Evolutionary conservation across 1,140 invertebrate genomes (phyloP).

Genomic region (Heliconius nattereri): DNA sequence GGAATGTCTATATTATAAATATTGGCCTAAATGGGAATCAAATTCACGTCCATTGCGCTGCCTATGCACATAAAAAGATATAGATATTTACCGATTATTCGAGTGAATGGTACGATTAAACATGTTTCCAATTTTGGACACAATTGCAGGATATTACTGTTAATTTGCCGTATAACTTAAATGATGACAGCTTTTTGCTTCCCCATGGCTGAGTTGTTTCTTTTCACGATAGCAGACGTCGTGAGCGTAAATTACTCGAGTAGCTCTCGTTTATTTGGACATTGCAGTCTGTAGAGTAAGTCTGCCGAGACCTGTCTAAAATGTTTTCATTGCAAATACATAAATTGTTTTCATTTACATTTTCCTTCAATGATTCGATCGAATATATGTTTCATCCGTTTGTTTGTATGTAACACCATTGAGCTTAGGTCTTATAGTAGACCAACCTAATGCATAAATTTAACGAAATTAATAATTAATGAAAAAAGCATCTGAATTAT

Average conservation of each 20-base stretch:
- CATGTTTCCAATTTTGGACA: slow-evolving; percentile 4
- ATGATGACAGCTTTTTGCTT: slow-evolving; percentile 21
- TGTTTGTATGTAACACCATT: too few relatives aligned
- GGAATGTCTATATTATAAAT: too few relatives aligned
- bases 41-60: not conserved
- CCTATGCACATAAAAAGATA: too few relatives aligned
- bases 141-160: slow-evolving; percentile 22
- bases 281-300: not conserved
- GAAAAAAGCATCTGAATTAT: too few relatives aligned
- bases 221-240: slow-evolving; percentile 2
- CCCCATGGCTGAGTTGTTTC: not conserved
- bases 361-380: not conserved
- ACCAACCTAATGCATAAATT: too few relatives aligned
- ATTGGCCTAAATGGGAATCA: too few relatives aligned
- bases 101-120: not conserved
- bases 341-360: not conserved
- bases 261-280: not conserved
- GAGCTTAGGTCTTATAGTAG: too few relatives aligned
- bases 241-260: slow-evolving; percentile 11
- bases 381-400: not conserved
- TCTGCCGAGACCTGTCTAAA: not conserved
- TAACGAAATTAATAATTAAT: too few relatives aligned
- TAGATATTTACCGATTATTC: not conserved
- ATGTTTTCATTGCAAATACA: not conserved
- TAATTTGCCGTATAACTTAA: slow-evolving; percentile 24